A percentile compares a stretch with the other conserved stretches of the same genome.
phyloP scores from a whole-genome alignment of 2,113 vertebrate genomes.

The Phyllostomus hastatus region DNA sequence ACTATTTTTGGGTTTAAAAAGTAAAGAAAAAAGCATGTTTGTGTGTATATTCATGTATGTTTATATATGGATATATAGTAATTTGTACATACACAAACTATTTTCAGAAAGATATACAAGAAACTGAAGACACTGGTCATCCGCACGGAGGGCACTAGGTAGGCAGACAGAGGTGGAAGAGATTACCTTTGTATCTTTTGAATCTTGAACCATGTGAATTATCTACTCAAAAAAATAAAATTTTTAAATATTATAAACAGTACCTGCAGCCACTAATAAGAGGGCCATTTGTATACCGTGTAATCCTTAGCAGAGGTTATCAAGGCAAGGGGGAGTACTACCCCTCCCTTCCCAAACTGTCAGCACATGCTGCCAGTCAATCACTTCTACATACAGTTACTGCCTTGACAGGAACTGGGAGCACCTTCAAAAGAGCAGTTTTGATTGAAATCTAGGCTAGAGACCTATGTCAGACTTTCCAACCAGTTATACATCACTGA shows the following conservation, averaged over 20 bases:
- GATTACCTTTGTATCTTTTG: not conserved
- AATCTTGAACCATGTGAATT: not conserved
- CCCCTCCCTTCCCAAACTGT: not conserved
- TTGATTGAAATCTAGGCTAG: not conserved
- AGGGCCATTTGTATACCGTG: not conserved
- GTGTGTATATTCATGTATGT: not conserved
- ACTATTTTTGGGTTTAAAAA: not conserved
- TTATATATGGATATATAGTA: not conserved
- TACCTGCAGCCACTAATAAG: not conserved
- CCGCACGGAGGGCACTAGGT: not conserved
- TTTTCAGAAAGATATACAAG: not conserved
- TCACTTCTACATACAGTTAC: not conserved
- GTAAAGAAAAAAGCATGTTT: not conserved
- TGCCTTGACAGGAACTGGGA: not conserved
- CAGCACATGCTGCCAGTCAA: not conserved
- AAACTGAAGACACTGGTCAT: not conserved
- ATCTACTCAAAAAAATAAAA: constrained; percentile 8
- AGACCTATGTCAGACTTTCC: not conserved
- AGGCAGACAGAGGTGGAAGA: not conserved
- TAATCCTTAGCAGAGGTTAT: not conserved
- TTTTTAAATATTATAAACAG: not conserved
- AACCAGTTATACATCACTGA: not conserved
- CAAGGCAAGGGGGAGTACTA: not conserved
- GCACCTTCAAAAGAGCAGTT: not conserved
- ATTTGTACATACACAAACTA: not conserved